These are phyloP conservation scores for Misgurnus anguillicaudatus DNA, from an alignment of 2,113 vertebrate species.

Conservation along the genomic window DNA sequence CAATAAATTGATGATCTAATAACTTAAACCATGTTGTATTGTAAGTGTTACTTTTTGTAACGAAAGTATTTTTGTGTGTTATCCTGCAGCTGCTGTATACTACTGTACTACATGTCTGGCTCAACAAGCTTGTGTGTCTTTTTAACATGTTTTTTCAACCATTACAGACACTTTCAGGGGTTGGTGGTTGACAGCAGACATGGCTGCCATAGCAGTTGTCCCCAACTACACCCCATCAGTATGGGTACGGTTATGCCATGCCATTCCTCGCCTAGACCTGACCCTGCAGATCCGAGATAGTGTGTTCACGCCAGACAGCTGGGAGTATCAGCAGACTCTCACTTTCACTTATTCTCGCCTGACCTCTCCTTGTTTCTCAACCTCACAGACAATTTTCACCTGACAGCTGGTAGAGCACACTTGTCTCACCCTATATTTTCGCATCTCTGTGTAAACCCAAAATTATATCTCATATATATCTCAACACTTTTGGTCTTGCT, in stretches of 20 bases:
- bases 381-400: conserved; percentile 47
- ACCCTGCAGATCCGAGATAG: conserved; percentile 78
- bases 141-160: conserved; percentile 6
- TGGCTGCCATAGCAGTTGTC: conserved; percentile 73
- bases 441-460: background rate
- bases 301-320: conserved; percentile 76
- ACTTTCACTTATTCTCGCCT: background rate
- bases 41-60: conserved; percentile 42
- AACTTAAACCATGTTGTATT: conserved; percentile 1
- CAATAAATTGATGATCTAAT: conserved; percentile 1
- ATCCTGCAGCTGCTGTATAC: conserved; percentile 59
- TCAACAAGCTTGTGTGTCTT: background rate
- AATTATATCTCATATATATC: conserved; percentile 1
- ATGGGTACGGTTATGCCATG: conserved; percentile 79
- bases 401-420: conserved; percentile 45
- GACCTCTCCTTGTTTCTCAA: conserved; percentile 21
- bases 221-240: conserved; percentile 77
- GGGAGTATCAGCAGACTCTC: conserved; percentile 79
- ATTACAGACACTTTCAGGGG: conserved; percentile 47
- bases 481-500: background rate
- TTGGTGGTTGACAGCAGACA: conserved; percentile 58
- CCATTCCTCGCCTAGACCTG: conserved; percentile 77
- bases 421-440: conserved; percentile 30
- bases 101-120: background rate
- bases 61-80: conserved; percentile 61